phyloP scores from a whole-genome alignment of 2,888 invertebrate genomes.

The Eristalis tenax region DNA sequence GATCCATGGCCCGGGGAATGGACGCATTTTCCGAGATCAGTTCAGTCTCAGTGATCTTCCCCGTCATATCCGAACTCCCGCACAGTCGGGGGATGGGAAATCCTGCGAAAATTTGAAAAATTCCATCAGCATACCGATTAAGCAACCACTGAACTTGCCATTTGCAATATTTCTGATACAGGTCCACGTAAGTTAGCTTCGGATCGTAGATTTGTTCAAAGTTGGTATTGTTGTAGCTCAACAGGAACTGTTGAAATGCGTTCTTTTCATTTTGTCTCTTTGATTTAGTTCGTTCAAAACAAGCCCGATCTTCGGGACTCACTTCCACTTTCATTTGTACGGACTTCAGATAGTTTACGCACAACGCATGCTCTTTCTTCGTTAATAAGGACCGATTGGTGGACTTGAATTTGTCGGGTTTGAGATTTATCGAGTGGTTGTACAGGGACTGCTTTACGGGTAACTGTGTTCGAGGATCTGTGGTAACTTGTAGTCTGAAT shows the following conservation, averaged over 20 bases:
- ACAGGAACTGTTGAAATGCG: conserved; percentile 73
- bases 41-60: conserved; percentile 72
- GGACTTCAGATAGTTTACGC: conserved; percentile 74
- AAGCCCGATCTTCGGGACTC: conserved; percentile 13
- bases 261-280: conserved; percentile 73
- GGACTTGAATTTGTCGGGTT: conserved; percentile 73
- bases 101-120: conserved; percentile 75
- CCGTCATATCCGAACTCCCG: conserved; percentile 65
- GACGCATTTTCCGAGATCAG: conserved; percentile 63
- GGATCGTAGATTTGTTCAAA: conserved; percentile 74
- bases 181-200: conserved; percentile 69
- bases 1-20: conserved; percentile 54
- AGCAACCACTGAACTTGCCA: conserved; percentile 50
- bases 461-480: conserved; percentile 76
- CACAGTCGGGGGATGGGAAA: conserved; percentile 75
- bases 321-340: conserved; percentile 65
- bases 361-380: conserved; percentile 73
- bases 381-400: conserved; percentile 72
- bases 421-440: conserved; percentile 71
- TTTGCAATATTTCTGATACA: conserved; percentile 75
- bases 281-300: conserved; percentile 66
- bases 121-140: conserved; percentile 43
- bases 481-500: conserved; percentile 35
- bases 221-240: conserved; percentile 71
- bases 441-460: conserved; percentile 45